Conservation (phyloP, 2,113 vertebrate genomes). For the Lagopus leucura region DNA sequence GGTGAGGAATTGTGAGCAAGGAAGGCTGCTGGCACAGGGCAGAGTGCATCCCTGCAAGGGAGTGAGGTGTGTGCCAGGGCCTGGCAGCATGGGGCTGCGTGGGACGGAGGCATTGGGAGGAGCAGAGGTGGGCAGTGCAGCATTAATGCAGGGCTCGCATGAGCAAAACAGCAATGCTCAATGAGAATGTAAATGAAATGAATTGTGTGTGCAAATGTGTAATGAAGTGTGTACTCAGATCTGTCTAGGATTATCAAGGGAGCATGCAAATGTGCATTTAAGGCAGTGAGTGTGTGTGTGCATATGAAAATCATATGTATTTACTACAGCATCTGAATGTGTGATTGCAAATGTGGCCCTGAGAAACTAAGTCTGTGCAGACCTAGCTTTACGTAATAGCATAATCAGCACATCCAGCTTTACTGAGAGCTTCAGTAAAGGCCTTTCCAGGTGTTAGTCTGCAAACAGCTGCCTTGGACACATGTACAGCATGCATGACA, state of each 20-base stretch:
- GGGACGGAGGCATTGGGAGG: neutral
- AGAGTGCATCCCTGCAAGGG: neutral
- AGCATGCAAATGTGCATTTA: constrained; percentile 34
- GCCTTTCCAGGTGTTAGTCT: neutral
- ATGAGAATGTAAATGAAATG: constrained; percentile 60
- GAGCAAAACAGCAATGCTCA: constrained; percentile 41
- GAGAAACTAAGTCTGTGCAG: neutral
- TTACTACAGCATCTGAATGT: constrained; percentile 6
- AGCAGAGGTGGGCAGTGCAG: neutral
- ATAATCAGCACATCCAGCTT: neutral
- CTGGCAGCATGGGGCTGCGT: neutral
- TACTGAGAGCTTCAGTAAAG: neutral
- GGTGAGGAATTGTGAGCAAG: neutral
- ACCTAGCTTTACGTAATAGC: neutral
- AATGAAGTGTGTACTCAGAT: constrained; percentile 53
- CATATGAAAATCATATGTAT: constrained; percentile 36
- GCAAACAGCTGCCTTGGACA: neutral
- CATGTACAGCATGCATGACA: neutral
- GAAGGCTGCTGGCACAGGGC: neutral
- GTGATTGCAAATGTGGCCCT: constrained; percentile 8
- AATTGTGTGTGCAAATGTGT: constrained; percentile 66
- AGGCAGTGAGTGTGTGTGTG: constrained; percentile 10
- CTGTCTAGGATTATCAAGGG: constrained; percentile 30
- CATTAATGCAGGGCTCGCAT: neutral
- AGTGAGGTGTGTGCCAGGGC: neutral